Percentiles rank a stretch among this genome's conserved stretches.
phyloP scores from a whole-genome alignment of 2,113 vertebrate species.

The Brachyistius frenatus region DNA sequence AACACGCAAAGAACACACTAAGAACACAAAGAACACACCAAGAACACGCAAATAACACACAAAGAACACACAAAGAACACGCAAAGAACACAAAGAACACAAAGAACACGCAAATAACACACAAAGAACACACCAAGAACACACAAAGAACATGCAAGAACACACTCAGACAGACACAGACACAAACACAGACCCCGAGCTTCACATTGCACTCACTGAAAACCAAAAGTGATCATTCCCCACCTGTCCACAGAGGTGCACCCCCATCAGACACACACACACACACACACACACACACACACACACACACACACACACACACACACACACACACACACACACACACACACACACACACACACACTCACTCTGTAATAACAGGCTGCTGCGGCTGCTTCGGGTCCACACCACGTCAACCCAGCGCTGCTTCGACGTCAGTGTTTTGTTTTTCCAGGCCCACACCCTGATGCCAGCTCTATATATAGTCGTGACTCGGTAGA shows the following conservation, averaged over 20 bases:
- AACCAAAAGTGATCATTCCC: conserved; percentile 5
- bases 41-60: too few relatives aligned
- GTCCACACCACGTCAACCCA: conserved; percentile 73
- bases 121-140: background rate
- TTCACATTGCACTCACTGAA: conserved; percentile 25
- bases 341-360: conserved; percentile 34
- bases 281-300: conserved; percentile 25
- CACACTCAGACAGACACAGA: background rate
- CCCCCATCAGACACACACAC: conserved; percentile 45
- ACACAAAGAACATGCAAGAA: too few relatives aligned
- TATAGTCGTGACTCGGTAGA: conserved; percentile 62
- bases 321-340: conserved; percentile 48
- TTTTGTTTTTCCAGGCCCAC: conserved; percentile 83
- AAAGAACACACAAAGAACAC: too few relatives aligned
- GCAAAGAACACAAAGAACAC: background rate
- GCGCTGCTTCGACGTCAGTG: conserved; percentile 71
- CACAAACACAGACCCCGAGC: conserved; percentile 38
- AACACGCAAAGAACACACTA: too few relatives aligned
- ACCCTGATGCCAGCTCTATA: conserved; percentile 79
- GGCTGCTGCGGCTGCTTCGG: conserved; percentile 61
- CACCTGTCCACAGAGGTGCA: conserved; percentile 66
- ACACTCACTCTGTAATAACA: conserved; percentile 75
- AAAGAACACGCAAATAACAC: too few relatives aligned
- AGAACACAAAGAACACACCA: too few relatives aligned
- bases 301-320: conserved; percentile 40